These are phyloP conservation scores for Sorex maritimensis DNA, from an alignment of 2,797 vertebrate species.

Conservation along the genomic window DNA sequence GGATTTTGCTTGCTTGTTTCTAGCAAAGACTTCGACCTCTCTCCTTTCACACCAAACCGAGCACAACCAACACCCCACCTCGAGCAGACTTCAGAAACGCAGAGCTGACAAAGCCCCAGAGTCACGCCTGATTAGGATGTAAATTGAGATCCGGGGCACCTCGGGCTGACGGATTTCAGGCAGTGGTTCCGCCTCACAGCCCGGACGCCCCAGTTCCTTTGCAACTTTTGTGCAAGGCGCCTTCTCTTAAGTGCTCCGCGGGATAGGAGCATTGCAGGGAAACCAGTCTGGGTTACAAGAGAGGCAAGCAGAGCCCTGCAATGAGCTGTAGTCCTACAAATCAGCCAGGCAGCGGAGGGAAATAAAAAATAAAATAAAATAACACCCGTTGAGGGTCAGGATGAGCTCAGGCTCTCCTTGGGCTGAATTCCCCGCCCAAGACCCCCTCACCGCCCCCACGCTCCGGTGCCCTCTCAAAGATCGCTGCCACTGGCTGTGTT, in stretches of 20 bases:
- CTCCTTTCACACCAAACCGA: neutral
- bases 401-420: neutral
- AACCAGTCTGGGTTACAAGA: fast-evolving
- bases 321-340: no score
- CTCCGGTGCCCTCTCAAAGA: no score
- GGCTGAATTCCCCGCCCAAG: neutral
- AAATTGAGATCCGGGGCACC: neutral
- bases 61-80: neutral
- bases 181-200: neutral
- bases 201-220: neutral
- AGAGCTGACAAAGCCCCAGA: slow-evolving; percentile 12
- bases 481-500: neutral
- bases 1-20: neutral
- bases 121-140: neutral
- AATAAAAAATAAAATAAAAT: no score
- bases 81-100: slow-evolving; percentile 16
- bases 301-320: neutral
- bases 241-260: neutral
- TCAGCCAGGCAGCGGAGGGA: no score
- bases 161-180: neutral
- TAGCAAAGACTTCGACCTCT: slow-evolving; percentile 56
- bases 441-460: no score
- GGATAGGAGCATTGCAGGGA: neutral
- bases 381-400: no score
- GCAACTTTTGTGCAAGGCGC: neutral